Conservation (phyloP, 2,113 vertebrate species). For the Aleadryas rufinucha region DNA sequence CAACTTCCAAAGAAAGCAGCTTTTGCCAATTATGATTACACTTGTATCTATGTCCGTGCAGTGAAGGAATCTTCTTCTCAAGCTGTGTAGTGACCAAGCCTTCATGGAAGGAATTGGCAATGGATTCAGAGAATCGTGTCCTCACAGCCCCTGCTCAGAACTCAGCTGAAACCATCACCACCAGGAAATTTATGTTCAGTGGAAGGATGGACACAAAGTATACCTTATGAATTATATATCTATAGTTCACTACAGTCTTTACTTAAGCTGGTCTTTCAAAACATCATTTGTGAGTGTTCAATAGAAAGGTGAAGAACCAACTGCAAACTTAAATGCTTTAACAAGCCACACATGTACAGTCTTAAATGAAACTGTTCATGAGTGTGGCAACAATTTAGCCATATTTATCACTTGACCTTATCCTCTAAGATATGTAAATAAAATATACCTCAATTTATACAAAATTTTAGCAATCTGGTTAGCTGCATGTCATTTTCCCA, state of each 20-base stretch:
- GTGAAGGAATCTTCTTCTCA: background rate
- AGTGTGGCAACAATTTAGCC: background rate
- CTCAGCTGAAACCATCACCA: background rate
- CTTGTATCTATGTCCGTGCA: background rate
- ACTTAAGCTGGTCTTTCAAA: background rate
- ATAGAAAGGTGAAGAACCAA: background rate
- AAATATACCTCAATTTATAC: background rate
- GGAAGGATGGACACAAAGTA: background rate
- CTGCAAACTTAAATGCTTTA: background rate
- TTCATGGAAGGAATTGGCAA: background rate
- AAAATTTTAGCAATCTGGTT: background rate
- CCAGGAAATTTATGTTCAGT: background rate
- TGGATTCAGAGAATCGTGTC: background rate
- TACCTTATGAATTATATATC: background rate
- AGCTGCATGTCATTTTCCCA: background rate
- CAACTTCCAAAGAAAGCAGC: background rate
- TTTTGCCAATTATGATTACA: background rate
- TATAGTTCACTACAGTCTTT: background rate
- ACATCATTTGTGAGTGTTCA: background rate
- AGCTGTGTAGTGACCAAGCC: background rate
- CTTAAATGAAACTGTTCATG: background rate
- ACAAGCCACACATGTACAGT: rapidly evolving
- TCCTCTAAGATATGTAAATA: background rate
- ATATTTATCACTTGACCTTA: background rate
- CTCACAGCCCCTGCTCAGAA: background rate